A percentile compares a stretch with the other conserved stretches of the same genome.
Conservation (phyloP, 2,888 invertebrate genomes). For the Apotomis betuletana region DNA sequence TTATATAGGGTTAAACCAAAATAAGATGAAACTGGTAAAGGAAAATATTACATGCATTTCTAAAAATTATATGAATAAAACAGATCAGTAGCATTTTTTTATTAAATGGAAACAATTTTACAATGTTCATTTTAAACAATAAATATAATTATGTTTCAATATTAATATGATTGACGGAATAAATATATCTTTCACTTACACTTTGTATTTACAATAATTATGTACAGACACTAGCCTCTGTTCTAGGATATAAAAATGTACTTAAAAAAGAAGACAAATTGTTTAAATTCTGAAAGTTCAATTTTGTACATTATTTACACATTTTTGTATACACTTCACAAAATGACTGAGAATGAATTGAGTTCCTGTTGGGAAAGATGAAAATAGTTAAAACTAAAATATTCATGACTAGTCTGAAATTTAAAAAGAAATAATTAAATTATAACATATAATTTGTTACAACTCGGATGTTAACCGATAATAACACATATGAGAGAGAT, state of each 20-base stretch:
- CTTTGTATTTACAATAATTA: conserved; percentile 73
- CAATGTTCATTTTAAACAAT: conserved; percentile 77
- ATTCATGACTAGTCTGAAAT: neutral
- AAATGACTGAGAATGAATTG: conserved; percentile 22
- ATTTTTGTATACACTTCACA: conserved; percentile 37
- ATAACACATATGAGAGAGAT: too few species aligned
- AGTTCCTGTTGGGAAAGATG: conserved; percentile 7
- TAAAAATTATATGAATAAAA: conserved; percentile 41
- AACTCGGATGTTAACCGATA: too few species aligned
- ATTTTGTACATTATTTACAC: conserved; percentile 78
- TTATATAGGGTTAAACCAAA: too few species aligned
- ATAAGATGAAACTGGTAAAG: too few species aligned
- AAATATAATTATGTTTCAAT: conserved; percentile 74
- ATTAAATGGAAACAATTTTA: conserved; percentile 81
- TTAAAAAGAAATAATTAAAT: neutral
- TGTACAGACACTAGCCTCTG: conserved; percentile 59
- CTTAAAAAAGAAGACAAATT: conserved; percentile 56
- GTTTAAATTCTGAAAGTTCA: conserved; percentile 53
- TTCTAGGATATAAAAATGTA: conserved; percentile 68
- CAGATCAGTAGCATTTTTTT: conserved; percentile 61
- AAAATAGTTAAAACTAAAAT: neutral
- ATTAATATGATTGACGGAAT: conserved; percentile 74
- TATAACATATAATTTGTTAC: neutral
- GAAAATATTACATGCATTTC: too few species aligned
- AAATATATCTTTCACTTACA: conserved; percentile 73